These are phyloP conservation scores for Drosophila nasuta DNA, from an alignment of 1,140 invertebrate genomes.

Conservation along the genomic window DNA sequence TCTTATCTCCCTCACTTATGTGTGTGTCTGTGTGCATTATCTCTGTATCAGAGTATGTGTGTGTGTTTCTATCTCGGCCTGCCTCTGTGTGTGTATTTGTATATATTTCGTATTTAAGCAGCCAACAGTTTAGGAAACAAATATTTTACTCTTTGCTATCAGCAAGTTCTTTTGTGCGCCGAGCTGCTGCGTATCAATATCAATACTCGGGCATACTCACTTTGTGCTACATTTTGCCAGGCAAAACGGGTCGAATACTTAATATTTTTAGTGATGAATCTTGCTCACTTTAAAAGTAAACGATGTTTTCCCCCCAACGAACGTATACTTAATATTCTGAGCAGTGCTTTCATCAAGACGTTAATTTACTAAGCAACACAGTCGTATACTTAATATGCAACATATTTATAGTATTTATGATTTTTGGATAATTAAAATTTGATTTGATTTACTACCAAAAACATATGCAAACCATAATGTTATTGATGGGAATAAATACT, in stretches of 20 bases:
- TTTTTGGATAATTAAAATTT: too few relatives aligned
- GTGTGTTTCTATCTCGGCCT: conserved; percentile 2
- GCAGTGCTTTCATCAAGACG: too few relatives aligned
- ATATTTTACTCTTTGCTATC: conserved; percentile 59
- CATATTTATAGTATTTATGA: too few relatives aligned
- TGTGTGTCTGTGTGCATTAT: conserved; percentile 1
- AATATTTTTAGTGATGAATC: neutral
- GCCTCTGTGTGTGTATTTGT: conserved; percentile 23
- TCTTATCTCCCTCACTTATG: neutral
- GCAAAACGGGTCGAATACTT: neutral
- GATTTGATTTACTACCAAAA: too few relatives aligned
- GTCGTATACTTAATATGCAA: too few relatives aligned
- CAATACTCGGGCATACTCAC: conserved; percentile 13
- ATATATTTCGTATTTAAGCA: conserved; percentile 25
- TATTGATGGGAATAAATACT: neutral
- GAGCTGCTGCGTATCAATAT: conserved; percentile 11
- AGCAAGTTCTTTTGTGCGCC: conserved; percentile 41
- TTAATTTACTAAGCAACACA: too few relatives aligned
- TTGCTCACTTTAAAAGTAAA: too few relatives aligned
- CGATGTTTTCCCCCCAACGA: too few relatives aligned
- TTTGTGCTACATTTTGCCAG: neutral
- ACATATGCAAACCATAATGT: neutral
- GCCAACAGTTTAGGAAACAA: conserved; percentile 52
- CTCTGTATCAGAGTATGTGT: conserved; percentile 10
- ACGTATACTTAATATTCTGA: too few relatives aligned